Base-by-base conservation (phyloP, 2,888 invertebrate genomes). In the Drosophila kuntzei region DNA sequence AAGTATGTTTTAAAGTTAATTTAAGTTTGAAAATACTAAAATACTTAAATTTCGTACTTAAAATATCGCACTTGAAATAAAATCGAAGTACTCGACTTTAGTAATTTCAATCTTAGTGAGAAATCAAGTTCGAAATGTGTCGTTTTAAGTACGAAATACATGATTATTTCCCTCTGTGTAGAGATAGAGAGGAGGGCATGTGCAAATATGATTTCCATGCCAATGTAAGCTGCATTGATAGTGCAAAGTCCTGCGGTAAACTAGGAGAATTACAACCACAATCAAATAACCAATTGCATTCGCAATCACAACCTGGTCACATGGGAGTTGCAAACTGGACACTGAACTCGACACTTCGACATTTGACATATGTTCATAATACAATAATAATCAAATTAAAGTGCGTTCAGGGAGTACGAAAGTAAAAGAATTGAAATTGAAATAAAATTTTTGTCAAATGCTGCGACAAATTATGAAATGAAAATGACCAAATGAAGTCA, bases 391-490 rank as follows among this genome's bases (percentile, higher is more conserved):
- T 78, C 59, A 66, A 71, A 80, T 72, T 63, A 79, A 74, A 70
- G 67, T 71, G 69, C 59, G 58, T 58, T 37, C 58, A 25, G 53
- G 53, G 73, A 57, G 57, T 36, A 9, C 3, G n/a, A 25, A 39
- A 14, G 16, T 2, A 53, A 5, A n/a, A 8, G 9, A 25, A 32
- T 41, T 27, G 47, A 36, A 51, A 4, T 11, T 12, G 49, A 14
- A 8, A 34, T 44, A 11, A 22, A 20, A 41, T 18, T 25, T 8
- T 34, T 25, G 50, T 6, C 44, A 57, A 70, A 76, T 50, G 61
- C 51, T 59, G 71, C 74, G 66, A 60, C 68, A 79, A 85, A 87
- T 84, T 84, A 84, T 87, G 80, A 84, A 82, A 86, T 83, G 87
- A 83, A 79, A 85, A 85, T 85, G 68, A 76, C 67, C 67, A 76